Conservation (phyloP, 1,140 invertebrate species). For the Dinothrombium tinctorium region DNA sequence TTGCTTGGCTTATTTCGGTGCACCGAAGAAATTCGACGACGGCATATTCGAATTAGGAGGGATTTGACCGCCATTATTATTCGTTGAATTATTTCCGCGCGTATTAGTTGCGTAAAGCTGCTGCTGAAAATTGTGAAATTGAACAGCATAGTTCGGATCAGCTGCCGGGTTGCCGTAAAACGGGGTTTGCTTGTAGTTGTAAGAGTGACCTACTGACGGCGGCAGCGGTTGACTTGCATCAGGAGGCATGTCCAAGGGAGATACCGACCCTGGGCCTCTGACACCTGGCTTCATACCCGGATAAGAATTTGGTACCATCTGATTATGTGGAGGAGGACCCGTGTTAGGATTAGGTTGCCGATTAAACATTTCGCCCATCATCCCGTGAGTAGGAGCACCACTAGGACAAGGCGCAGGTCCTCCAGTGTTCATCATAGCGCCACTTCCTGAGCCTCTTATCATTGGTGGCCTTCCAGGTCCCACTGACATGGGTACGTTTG, state of each 20-base stretch:
- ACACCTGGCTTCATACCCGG: not conserved
- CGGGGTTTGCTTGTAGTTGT: conserved; percentile 43
- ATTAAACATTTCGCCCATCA: conserved; percentile 6
- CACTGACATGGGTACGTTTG: not conserved
- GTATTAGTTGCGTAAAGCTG: conserved; percentile 74
- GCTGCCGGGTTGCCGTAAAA: conserved; percentile 58
- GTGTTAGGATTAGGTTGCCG: conserved; percentile 2
- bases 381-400: not conserved
- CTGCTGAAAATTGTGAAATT: conserved; percentile 85
- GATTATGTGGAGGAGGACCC: no score
- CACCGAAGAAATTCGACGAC: no score
- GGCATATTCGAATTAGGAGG: no score
- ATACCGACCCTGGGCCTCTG: not conserved
- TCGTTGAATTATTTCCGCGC: conserved; percentile 20
- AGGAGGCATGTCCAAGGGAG: conserved; percentile 24
- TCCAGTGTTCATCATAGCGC: conserved; percentile 14
- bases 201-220: conserved; percentile 45
- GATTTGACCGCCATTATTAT: no score
- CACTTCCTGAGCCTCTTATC: conserved; percentile 7
- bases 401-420: not conserved
- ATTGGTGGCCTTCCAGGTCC: not conserved
- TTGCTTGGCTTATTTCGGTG: no score
- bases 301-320: no score
- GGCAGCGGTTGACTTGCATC: conserved; percentile 38
- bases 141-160: conserved; percentile 74